Evolutionary conservation across 2,888 invertebrate species (phyloP), one percentile per base, ranked within the genome.

Genomic region (Cryptosula pallasiana): DNA sequence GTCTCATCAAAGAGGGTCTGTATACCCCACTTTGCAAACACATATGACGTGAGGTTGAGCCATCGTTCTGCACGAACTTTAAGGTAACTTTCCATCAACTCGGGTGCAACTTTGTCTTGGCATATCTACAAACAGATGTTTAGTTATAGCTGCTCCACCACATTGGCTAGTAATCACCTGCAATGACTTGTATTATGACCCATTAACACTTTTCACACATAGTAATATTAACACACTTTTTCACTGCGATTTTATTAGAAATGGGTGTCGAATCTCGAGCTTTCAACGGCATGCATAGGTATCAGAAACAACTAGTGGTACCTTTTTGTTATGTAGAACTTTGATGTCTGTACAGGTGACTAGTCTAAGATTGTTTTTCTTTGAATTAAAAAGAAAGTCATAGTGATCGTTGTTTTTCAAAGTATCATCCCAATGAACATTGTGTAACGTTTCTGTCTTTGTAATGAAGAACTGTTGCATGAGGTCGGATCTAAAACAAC

Each of bases 401-500:
- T 72, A 72, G 69, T 72, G 72, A 29, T 72, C 72, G 32, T 72
- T 63, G 29, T 69, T 72, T 32, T 72, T 72, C 5, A 72, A 36
- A 1, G 29, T 54, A 23, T 72, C 69, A 32, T 72, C 72, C 72
- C 72, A 72, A n/a, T 54, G 25, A 25, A 72, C 69, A 5, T 72
- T 25, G 25, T 57, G 58, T 13, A 72, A 25, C 20, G 36, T 63
- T 35, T 72, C 55, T 23, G 72, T 72, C 32, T 54, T 34, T 2
- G 72, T 13, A 25, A 72, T 72, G 72, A 72, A 72, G 54, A 72
- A 72, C 63, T 72, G 72, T n/a, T 72, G 63, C 45, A 72, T 63
- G 20, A 72, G 36, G 29, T 72, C 72, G 58, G 36, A 36, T 5
- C 72, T 35, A 27, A 13, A 36, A n/a, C n/a, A n/a, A n/a, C n/a